Conservation (phyloP, 2,113 vertebrate species). For the Carollia perspicillata region DNA sequence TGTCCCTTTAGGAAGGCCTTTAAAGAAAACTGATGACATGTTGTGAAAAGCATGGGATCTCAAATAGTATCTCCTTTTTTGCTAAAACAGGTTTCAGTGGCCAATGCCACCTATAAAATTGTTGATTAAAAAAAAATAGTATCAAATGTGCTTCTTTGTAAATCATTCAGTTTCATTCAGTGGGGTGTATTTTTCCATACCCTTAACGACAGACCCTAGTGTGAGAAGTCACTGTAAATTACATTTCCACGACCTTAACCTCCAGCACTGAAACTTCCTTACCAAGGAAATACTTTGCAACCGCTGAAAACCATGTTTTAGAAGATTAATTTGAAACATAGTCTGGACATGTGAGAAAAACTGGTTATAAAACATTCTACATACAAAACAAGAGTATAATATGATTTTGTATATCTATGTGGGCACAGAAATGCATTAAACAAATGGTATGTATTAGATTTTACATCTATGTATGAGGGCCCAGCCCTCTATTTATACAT, state of each 20-base stretch:
- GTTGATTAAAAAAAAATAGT: neutral
- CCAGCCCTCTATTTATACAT: neutral
- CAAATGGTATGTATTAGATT: neutral
- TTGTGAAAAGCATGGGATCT: constrained; percentile 28
- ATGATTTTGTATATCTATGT: neutral
- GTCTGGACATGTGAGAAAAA: neutral
- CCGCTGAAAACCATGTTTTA: neutral
- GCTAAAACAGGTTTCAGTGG: constrained; percentile 26
- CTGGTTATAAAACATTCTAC: neutral
- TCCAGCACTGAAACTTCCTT: neutral
- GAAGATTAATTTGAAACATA: neutral
- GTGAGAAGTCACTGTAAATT: neutral
- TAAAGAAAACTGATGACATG: constrained; percentile 51
- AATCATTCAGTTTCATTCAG: neutral
- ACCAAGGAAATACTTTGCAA: neutral
- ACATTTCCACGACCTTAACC: neutral
- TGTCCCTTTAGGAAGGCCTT: constrained; percentile 30
- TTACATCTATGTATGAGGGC: neutral
- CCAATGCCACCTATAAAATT: constrained; percentile 32
- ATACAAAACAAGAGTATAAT: neutral
- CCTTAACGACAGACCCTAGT: neutral
- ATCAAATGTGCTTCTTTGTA: neutral
- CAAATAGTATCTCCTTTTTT: constrained; percentile 32
- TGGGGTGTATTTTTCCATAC: neutral
- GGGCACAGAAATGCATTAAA: neutral